These are phyloP conservation scores for Albula goreensis DNA, from an alignment of 2,113 vertebrate species.

Conservation along the genomic window DNA sequence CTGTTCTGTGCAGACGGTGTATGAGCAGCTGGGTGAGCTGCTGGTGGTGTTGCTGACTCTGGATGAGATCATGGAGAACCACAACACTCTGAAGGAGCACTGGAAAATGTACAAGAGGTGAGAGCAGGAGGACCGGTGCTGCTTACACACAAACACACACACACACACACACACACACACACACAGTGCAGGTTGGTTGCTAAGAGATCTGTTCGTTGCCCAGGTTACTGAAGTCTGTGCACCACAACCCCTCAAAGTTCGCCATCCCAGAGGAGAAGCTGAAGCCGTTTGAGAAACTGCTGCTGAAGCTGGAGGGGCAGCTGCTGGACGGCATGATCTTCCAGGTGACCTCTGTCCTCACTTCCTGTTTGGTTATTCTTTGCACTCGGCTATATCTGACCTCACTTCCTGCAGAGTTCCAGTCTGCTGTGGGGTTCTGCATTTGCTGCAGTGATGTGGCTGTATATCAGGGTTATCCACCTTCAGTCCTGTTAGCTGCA, in stretches of 20 bases:
- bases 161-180: constrained; percentile 3
- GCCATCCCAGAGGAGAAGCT: constrained; percentile 92
- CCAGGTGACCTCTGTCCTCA: constrained; percentile 72
- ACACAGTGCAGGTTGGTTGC: neutral
- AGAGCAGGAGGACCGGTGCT: constrained; percentile 8
- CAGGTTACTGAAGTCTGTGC: constrained; percentile 95
- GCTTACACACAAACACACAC: neutral
- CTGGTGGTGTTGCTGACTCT: constrained; percentile 87
- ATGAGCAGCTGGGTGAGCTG: constrained; percentile 92
- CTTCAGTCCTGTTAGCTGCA: no score
- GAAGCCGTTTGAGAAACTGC: constrained; percentile 95
- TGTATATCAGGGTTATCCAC: no score
- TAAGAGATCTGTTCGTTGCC: constrained; percentile 17
- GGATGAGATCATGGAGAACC: constrained; percentile 96
- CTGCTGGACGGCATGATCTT: constrained; percentile 92
- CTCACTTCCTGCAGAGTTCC: neutral
- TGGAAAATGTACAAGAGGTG: constrained; percentile 99
- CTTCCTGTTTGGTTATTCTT: neutral
- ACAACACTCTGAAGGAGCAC: constrained; percentile 88
- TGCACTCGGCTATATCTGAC: neutral
- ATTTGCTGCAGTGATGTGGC: no score
- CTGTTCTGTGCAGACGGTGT: constrained; percentile 77
- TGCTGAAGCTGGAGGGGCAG: constrained; percentile 91
- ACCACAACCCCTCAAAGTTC: constrained; percentile 96
- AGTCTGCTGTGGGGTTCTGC: no score